Conservation (phyloP, 2,797 vertebrate species). For the Limnodromus scolopaceus region DNA sequence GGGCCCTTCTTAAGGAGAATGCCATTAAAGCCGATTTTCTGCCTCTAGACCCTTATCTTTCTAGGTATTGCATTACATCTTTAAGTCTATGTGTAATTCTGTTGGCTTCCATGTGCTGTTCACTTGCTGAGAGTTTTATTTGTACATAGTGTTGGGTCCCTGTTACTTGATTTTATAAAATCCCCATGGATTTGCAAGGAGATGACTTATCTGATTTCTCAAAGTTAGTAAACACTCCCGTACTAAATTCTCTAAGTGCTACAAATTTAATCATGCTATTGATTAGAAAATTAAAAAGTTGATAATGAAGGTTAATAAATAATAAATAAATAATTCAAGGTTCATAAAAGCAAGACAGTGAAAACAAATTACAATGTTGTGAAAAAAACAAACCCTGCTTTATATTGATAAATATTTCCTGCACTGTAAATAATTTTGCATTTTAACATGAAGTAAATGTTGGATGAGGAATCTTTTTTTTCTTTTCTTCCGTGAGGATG, state of each 20-base stretch:
- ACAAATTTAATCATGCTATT: constrained; percentile 52
- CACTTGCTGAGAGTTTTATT: not conserved
- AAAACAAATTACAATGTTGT: not conserved
- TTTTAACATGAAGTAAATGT: not conserved
- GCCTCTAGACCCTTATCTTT: not conserved
- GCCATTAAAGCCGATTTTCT: not conserved
- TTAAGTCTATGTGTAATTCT: not conserved
- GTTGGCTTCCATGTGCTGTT: not conserved
- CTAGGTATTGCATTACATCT: not conserved
- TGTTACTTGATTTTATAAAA: not conserved
- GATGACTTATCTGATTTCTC: constrained; percentile 30
- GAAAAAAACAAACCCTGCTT: not conserved
- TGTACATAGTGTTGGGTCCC: not conserved
- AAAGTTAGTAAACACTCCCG: constrained; percentile 10
- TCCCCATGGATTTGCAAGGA: constrained; percentile 1
- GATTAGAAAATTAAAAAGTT: constrained; percentile 43
- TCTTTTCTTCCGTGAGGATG: not conserved
- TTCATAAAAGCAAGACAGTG: not conserved
- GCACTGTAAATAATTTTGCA: not conserved
- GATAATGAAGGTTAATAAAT: not conserved
- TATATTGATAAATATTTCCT: not conserved
- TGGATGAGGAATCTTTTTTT: not conserved
- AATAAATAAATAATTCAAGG: not conserved
- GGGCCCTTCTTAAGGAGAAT: not conserved
- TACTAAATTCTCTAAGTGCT: constrained; percentile 42